Conservation (phyloP, 2,113 vertebrate species). For the Oreochromis niloticus region DNA sequence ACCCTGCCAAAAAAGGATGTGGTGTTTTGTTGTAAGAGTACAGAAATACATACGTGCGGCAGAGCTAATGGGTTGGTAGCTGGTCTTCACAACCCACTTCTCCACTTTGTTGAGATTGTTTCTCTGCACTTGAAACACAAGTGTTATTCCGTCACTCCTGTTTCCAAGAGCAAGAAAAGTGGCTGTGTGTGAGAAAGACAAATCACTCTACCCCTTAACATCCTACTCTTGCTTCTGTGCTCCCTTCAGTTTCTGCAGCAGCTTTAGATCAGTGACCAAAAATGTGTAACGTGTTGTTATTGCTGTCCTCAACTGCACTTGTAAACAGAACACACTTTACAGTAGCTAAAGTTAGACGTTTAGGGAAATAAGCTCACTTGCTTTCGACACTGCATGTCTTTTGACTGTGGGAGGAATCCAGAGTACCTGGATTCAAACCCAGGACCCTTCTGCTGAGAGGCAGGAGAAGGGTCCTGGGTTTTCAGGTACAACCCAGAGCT, state of each 20-base stretch:
- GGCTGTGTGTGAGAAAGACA: slow-evolving; percentile 6
- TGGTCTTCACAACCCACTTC: slow-evolving; percentile 50
- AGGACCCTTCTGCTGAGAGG: neutral
- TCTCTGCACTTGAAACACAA: neutral
- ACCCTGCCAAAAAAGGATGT: neutral
- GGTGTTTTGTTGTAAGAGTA: neutral
- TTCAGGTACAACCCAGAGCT: neutral
- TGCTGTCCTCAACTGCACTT: neutral
- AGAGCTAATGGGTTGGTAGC: slow-evolving; percentile 41
- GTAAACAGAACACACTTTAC: neutral
- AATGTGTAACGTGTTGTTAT: neutral
- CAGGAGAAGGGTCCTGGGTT: neutral
- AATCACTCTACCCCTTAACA: neutral
- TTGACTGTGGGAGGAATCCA: neutral
- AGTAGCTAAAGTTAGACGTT: neutral
- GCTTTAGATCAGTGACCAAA: slow-evolving; percentile 18
- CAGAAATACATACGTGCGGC: neutral
- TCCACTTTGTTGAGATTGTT: neutral
- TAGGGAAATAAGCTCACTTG: neutral
- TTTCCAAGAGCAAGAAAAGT: neutral
- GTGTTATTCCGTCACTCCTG: neutral
- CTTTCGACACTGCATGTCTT: neutral
- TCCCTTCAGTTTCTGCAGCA: neutral
- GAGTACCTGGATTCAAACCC: neutral
- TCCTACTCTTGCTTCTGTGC: neutral